Percentiles rank a stretch among this genome's conserved stretches.
These are phyloP conservation scores for Cyclargus thomasi DNA, from an alignment of 1,140 invertebrate genomes.

Conservation along the genomic window DNA sequence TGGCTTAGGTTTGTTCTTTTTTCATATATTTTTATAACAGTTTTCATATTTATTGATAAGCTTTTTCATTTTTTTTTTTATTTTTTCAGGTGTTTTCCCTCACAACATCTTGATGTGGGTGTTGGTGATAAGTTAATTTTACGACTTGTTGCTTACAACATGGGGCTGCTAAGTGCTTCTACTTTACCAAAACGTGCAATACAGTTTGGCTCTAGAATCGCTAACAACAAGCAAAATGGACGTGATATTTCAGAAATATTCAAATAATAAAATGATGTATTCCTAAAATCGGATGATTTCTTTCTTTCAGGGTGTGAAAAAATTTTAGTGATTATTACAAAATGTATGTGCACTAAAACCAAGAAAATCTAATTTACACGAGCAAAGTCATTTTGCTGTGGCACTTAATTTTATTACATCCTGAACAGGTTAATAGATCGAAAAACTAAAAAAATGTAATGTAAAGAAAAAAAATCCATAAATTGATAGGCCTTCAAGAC, in stretches of 20 bases:
- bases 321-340: too few relatives aligned
- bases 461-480: too few relatives aligned
- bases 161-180: constrained; percentile 82
- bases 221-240: constrained; percentile 93
- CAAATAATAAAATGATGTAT: constrained; percentile 22
- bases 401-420: too few relatives aligned
- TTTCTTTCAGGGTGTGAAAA: too few relatives aligned
- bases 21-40: background rate
- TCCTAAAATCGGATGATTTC: too few relatives aligned
- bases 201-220: constrained; percentile 97
- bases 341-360: too few relatives aligned
- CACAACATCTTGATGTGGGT: constrained; percentile 80
- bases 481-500: too few relatives aligned
- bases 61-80: background rate
- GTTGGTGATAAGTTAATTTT: constrained; percentile 94
- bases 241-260: constrained; percentile 78
- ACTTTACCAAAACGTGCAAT: constrained; percentile 91
- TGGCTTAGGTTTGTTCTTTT: constrained; percentile 81
- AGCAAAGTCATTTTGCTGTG: too few relatives aligned
- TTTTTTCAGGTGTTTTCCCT: constrained; percentile 67
- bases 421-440: too few relatives aligned
- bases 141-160: constrained; percentile 82
- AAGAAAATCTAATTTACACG: too few relatives aligned
- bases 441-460: too few relatives aligned
- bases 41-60: too few relatives aligned